Evolutionary conservation across 2,797 vertebrate species (phyloP).

Genomic region (Betta splendens): DNA sequence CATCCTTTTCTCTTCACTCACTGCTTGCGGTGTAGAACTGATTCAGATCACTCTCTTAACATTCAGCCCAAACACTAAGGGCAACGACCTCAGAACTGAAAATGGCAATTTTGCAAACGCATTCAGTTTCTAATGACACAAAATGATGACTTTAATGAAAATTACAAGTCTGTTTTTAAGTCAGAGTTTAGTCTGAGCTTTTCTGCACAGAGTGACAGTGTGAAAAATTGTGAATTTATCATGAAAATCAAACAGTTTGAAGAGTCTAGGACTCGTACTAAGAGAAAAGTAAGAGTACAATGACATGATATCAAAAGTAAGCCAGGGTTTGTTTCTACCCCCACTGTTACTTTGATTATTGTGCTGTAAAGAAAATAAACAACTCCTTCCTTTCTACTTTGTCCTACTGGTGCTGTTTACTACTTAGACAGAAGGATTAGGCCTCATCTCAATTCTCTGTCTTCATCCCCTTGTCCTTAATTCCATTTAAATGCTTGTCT

Average conservation of each 20-base stretch:
- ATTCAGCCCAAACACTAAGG: constrained; percentile 16
- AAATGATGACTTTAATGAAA: not conserved
- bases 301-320: not conserved
- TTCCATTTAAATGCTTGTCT: constrained; percentile 70
- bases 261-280: not conserved
- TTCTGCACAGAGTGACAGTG: no score
- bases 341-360: not conserved
- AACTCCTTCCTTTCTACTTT: constrained; percentile 38
- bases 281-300: not conserved
- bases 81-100: constrained; percentile 7
- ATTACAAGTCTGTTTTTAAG: not conserved
- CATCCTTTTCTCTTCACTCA: constrained; percentile 22
- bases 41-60: constrained; percentile 21
- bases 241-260: not conserved
- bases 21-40: constrained; percentile 11
- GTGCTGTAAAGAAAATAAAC: constrained; percentile 10
- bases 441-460: constrained; percentile 59
- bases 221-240: no score
- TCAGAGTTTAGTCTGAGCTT: not conserved
- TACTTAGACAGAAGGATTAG: constrained; percentile 65
- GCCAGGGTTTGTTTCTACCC: not conserved
- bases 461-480: constrained; percentile 73
- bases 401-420: constrained; percentile 48
- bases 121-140: not conserved
- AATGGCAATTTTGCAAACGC: constrained; percentile 2